These are phyloP conservation scores for Dysmachus trigonus DNA, from an alignment of 2,888 invertebrate species.

Conservation along the genomic window DNA sequence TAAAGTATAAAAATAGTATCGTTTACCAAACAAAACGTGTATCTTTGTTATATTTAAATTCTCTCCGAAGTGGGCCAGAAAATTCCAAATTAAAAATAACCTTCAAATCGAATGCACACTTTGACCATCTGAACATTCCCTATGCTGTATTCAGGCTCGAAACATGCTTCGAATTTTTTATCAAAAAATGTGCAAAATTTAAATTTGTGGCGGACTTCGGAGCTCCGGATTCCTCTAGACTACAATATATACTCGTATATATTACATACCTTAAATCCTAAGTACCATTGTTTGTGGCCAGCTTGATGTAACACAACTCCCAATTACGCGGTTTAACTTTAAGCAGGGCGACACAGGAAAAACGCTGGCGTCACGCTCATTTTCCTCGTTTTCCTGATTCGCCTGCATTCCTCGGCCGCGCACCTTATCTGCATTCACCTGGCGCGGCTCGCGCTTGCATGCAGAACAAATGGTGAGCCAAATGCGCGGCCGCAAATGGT, in stretches of 20 bases:
- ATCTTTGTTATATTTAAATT: background rate
- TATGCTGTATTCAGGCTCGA: no score
- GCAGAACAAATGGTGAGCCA: background rate
- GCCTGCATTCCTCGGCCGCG: background rate
- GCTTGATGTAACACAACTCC: background rate
- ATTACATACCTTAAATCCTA: background rate
- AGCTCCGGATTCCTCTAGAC: background rate
- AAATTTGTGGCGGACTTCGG: background rate
- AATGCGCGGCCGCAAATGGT: background rate
- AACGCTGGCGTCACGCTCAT: background rate
- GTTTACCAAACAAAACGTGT: no score
- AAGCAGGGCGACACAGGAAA: background rate
- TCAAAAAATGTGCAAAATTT: background rate
- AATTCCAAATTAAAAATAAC: background rate
- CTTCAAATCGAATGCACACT: background rate
- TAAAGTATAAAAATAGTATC: background rate
- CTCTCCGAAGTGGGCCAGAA: background rate
- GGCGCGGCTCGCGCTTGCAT: background rate
- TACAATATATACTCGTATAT: no score
- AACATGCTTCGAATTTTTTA: background rate
- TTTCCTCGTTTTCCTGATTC: background rate
- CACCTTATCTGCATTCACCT: background rate
- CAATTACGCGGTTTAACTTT: background rate
- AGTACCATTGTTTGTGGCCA: background rate
- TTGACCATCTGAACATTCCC: no score